These are phyloP conservation scores for Ephydatia muelleri DNA, from an alignment of 37 sponge, comb jelly and placozoan genomes.

Conservation along the genomic window DNA sequence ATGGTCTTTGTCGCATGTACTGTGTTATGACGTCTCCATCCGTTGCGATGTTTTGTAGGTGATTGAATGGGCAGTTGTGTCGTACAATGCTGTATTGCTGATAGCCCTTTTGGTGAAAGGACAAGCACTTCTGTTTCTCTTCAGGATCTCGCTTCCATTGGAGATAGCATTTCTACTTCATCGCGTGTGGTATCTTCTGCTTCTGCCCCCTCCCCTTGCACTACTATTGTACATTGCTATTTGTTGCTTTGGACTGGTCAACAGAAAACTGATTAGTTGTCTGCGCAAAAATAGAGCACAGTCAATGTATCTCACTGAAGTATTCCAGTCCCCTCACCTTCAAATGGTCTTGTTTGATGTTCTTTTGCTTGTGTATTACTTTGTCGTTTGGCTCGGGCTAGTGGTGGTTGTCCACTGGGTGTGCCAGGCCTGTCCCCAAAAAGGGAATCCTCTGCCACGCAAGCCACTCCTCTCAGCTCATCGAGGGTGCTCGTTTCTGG, in stretches of 20 bases:
- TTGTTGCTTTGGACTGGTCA: background rate
- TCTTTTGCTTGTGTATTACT: background rate
- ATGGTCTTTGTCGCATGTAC: no score
- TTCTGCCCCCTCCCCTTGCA: background rate
- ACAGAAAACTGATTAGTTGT: background rate
- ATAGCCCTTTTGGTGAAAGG: conserved; percentile 33
- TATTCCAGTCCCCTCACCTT: background rate
- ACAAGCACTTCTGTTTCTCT: conserved; percentile 18
- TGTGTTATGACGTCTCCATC: background rate
- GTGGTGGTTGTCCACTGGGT: background rate
- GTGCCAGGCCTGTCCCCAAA: background rate
- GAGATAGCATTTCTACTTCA: conserved; percentile 2
- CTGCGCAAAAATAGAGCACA: background rate
- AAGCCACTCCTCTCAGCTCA: conserved; percentile 58
- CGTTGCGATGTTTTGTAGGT: background rate
- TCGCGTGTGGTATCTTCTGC: background rate
- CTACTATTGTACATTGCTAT: background rate
- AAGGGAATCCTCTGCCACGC: background rate
- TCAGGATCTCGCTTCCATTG: conserved; percentile 26
- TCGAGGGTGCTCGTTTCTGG: conserved; percentile 37
- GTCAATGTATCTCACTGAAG: background rate
- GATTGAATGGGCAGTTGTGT: background rate
- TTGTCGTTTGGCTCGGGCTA: background rate
- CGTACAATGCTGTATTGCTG: conserved; percentile 36
- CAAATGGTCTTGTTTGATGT: background rate